A percentile compares a stretch with the other conserved stretches of the same genome.
phyloP scores from a whole-genome alignment of 1,140 invertebrate species.

The Chelonus insularis region DNA sequence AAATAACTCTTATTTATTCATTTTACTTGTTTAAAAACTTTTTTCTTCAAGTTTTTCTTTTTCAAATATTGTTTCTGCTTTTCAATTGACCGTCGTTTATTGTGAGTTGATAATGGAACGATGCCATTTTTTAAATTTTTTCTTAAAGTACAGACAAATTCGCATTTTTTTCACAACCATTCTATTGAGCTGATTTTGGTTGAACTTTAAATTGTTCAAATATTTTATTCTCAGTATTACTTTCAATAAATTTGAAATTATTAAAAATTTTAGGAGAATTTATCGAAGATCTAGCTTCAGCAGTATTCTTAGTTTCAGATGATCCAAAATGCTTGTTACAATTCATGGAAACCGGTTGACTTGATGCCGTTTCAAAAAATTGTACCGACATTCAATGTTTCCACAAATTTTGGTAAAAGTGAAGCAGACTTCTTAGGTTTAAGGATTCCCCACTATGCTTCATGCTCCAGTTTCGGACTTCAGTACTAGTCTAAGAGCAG shows the following conservation, averaged over 20 bases:
- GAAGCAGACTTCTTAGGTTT: constrained; percentile 19
- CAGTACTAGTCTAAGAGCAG: no score
- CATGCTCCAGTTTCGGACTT: constrained; percentile 33
- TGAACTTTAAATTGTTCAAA: constrained; percentile 17
- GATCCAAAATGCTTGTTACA: constrained; percentile 16
- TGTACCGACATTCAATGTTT: constrained; percentile 3
- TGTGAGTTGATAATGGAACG: background rate
- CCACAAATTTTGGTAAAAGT: constrained; percentile 2
- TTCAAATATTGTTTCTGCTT: no score
- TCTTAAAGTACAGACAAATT: constrained; percentile 26
- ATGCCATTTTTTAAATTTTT: constrained; percentile 12
- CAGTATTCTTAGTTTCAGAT: constrained; percentile 6
- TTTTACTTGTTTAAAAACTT: no score
- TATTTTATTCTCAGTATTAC: background rate
- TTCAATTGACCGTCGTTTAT: background rate
- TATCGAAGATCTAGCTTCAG: background rate
- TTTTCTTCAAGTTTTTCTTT: no score
- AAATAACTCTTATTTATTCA: no score
- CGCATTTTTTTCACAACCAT: constrained; percentile 14
- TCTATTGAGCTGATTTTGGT: constrained; percentile 1
- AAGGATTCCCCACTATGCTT: constrained; percentile 18
- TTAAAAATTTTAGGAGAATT: background rate
- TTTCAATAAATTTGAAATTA: constrained; percentile 14
- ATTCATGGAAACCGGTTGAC: constrained; percentile 22
- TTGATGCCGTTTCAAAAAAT: constrained; percentile 23